These are phyloP conservation scores for Gadus chalcogrammus DNA, from an alignment of 2,113 vertebrate genomes.

Conservation along the genomic window DNA sequence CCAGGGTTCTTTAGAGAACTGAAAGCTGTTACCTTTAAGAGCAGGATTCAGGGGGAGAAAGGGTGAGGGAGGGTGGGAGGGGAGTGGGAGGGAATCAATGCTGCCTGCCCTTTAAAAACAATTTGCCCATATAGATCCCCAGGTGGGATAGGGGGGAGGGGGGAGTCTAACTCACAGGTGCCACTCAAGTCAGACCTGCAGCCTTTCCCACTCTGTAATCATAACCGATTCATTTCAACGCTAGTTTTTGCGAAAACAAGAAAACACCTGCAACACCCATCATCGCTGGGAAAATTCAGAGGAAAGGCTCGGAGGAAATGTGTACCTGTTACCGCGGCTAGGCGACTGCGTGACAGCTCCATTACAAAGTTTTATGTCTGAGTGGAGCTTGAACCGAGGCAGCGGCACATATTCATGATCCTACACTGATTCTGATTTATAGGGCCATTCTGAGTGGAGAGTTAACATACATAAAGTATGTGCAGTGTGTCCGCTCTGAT, in stretches of 20 bases:
- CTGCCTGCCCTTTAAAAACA: conserved; percentile 48
- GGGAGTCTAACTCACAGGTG: conserved; percentile 1
- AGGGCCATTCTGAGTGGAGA: conserved; percentile 1
- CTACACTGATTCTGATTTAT: conserved; percentile 6
- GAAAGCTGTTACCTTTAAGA: conserved; percentile 44
- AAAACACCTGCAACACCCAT: not conserved
- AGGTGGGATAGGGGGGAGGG: conserved; percentile 3
- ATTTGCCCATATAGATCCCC: conserved; percentile 38
- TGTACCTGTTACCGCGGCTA: not conserved
- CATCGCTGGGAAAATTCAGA: not conserved
- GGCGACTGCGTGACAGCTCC: not conserved
- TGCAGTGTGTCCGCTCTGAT: not conserved
- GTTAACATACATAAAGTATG: conserved; percentile 4
- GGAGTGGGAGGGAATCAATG: conserved; percentile 47
- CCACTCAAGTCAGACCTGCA: conserved; percentile 31
- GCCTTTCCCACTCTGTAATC: conserved; percentile 14
- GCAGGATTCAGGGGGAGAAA: not conserved
- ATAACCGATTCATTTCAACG: conserved; percentile 3
- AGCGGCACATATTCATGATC: not conserved
- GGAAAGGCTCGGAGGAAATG: not conserved
- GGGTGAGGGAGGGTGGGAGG: not conserved
- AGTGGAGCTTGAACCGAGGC: not conserved
- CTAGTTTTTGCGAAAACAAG: conserved; percentile 5
- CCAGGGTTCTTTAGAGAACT: conserved; percentile 23
- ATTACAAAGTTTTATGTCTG: conserved; percentile 13